A percentile compares a stretch with the other conserved stretches of the same genome.
Evolutionary conservation across 1,140 invertebrate species (phyloP).

Genomic region (Drosophila tristis): DNA sequence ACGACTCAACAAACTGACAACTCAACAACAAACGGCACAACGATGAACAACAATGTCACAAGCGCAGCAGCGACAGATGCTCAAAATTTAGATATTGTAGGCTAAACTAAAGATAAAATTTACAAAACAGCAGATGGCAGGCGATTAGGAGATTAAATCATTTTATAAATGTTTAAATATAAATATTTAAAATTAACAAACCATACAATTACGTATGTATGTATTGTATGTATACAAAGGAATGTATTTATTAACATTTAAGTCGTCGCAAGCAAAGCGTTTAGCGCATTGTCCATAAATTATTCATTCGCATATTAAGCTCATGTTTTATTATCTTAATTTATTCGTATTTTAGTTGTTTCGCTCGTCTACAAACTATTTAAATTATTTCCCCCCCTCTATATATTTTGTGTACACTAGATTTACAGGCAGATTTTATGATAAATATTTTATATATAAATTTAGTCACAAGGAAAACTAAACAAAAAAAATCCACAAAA

Average conservation of each 20-base stretch:
- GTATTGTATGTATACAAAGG: conserved; percentile 29
- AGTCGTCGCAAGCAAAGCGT: conserved; percentile 35
- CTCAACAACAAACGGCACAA: conserved; percentile 30
- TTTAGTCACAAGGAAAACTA: conserved; percentile 28
- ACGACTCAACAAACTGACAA: conserved; percentile 27
- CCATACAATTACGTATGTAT: conserved; percentile 33
- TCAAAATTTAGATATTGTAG: conserved; percentile 84
- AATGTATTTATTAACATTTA: conserved; percentile 55
- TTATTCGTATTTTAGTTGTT: conserved; percentile 20
- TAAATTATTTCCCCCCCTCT: conserved; percentile 30
- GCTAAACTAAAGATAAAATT: conserved; percentile 65
- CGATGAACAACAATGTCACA: conserved; percentile 53
- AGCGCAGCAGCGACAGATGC: conserved; percentile 81
- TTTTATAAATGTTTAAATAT: conserved; percentile 72
- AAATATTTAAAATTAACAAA: conserved; percentile 53
- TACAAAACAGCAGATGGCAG: conserved; percentile 4
- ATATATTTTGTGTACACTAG: conserved; percentile 10
- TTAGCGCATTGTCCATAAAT: conserved; percentile 48
- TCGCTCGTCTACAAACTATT: background rate
- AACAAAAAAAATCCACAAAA: background rate
- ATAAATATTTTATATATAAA: conserved; percentile 21
- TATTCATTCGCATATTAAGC: conserved; percentile 33
- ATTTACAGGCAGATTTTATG: conserved; percentile 15
- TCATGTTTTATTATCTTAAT: conserved; percentile 25
- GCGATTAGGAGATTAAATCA: conserved; percentile 41